phyloP scores from a whole-genome alignment of 2,888 invertebrate species.

The Melieria crassipennis region DNA sequence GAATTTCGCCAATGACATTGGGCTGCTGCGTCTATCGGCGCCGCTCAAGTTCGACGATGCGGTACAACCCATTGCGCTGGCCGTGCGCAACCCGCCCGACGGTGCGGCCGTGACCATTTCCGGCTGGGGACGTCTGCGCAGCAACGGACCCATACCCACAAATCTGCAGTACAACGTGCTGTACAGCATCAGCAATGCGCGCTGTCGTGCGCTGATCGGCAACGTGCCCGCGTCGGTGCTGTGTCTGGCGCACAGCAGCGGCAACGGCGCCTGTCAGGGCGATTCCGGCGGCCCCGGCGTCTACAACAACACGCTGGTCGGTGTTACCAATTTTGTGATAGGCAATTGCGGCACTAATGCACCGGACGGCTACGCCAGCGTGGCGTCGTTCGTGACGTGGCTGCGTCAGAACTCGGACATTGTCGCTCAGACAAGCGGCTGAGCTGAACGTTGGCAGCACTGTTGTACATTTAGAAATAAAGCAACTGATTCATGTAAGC shows the following conservation, averaged over 20 bases:
- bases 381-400: conserved; percentile 49
- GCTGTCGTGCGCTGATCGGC: conserved; percentile 46
- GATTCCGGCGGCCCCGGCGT: conserved; percentile 64
- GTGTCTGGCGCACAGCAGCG: conserved; percentile 51
- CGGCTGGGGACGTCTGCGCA: conserved; percentile 57
- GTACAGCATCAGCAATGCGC: conserved; percentile 42
- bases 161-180: conserved; percentile 53
- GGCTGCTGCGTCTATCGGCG: conserved; percentile 50
- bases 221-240: conserved; percentile 48
- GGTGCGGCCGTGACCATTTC: conserved; percentile 49
- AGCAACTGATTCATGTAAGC: no score
- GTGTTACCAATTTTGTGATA: conserved; percentile 57
- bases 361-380: conserved; percentile 60
- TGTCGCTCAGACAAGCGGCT: no score
- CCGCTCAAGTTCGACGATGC: conserved; percentile 42
- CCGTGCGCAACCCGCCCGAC: conserved; percentile 45
- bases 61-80: conserved; percentile 52
- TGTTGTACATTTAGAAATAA: neutral
- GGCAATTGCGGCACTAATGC: conserved; percentile 52
- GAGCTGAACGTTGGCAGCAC: neutral
- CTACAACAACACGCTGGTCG: conserved; percentile 51
- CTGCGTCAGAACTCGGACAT: conserved; percentile 35
- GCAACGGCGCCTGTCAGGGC: conserved; percentile 58
- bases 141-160: conserved; percentile 50
- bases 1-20: conserved; percentile 51